Base-by-base conservation (phyloP, 2,797 vertebrate species). In the Bufotes viridis region DNA sequence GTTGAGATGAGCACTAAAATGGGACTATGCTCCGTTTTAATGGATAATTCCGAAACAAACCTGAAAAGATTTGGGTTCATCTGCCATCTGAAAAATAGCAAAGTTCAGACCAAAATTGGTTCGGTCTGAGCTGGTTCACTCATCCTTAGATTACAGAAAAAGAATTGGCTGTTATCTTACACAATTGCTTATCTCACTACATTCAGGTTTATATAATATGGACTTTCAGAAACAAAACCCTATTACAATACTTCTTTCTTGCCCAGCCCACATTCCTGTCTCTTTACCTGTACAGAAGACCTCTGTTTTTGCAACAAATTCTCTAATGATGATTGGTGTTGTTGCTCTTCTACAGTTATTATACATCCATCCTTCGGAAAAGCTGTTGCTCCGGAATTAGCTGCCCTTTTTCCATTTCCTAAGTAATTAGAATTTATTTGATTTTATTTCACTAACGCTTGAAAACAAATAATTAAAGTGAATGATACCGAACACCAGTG, bases 401-500 rank as follows among this genome's bases (percentile, higher is more conserved):
- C 88, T 84, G 85, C 55, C 85, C 85, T 84, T 80, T 74, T 87
- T 78, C 74, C 74, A 87, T 89, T 89, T 84, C 67, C 81, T 81
- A 87, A 74, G 63, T 89, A 89, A 89, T 87, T 89, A 89, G 85
- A 89, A 87, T 87, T 51, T 79, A 87, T 89, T 89, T 89, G 85
- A 89, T 87, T 80, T 84, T 75, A 84, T 89, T 84, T 58, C 80
- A 74, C 13, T 72, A 79, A 84, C 79, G 57, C 81, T 84, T 26
- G 63, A 89, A 87, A 89, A 89, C 88, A 84, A 87, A 89, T 89
- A 89, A 89, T 89, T 87, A 89, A 89, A 75, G 80, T 65, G 74
- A 84, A 87, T 89, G 80, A 87, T 86, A 87, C 75, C 84, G 55
- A 84, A 70, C 51, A n/a, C 24, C 67, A 58, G 75, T 29, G 74